Base-by-base conservation (phyloP, 2,888 invertebrate species). In the Phragmatobia fuliginosa region DNA sequence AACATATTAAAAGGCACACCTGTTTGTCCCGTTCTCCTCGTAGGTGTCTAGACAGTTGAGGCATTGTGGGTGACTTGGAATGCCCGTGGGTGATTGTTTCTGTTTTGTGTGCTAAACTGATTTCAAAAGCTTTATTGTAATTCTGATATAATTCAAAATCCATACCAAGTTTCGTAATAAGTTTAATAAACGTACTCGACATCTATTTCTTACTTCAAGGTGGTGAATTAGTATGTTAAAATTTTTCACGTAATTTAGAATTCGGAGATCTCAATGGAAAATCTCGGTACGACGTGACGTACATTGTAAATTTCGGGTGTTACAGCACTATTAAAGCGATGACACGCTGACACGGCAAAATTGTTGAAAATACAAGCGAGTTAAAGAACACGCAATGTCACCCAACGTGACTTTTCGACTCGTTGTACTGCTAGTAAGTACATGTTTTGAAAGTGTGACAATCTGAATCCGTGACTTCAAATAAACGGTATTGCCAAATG, bases 291-390 rank as follows among this genome's bases (percentile, higher is more conserved):
- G 79, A 88, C 91, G 89, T 88, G 91, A 86, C 83, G 85, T 84
- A 87, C 87, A 86, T 88, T 7, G 86, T 88, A 87, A 88, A 90
- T 87, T 81, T 82, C 81, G 73, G 72, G 76, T 81, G 77, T 81
- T 74, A 80, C 75, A 74, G 79, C 81, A 83, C 85, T 83, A 87
- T 88, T 86, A 88, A 81, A 83, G 83, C 76, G 74, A 85, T 83
- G 87, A 87, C 86, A 88, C 84, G 85, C 85, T 92, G 93, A 93
- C 90, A 87, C 72, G 75, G 88, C 90, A 77, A 80, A 85, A 88
- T 87, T 83, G 83, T 84, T 87, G 86, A 83, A 89, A 92, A 91
- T 87, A 86, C 80, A 85, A 85, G 87, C 87, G 83, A 80, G 86
- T 84, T 85, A 84, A 87, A 86, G 87, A 87, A 89, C 86, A 80